Evolutionary conservation across 2,113 vertebrate genomes (phyloP).

Genomic region (Malaclemys terrapin): DNA sequence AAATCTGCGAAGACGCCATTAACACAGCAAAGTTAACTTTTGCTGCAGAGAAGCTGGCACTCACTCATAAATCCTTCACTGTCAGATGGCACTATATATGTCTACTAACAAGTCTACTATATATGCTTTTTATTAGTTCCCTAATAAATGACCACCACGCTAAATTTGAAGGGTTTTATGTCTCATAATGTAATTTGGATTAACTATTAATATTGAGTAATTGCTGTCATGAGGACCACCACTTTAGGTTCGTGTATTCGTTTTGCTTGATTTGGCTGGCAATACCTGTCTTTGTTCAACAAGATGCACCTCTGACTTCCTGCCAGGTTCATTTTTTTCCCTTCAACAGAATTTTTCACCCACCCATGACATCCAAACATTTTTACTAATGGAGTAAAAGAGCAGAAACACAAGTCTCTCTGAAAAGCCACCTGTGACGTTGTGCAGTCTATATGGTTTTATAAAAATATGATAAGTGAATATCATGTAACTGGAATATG

Average conservation of each 20-base stretch:
- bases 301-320: constrained; percentile 16
- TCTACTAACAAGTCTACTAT: constrained; percentile 37
- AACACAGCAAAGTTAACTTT: constrained; percentile 25
- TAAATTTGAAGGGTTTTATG: constrained; percentile 49
- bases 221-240: constrained; percentile 34
- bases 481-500: too few relatives aligned
- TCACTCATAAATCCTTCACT: constrained; percentile 43
- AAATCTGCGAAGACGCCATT: background rate
- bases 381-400: background rate
- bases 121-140: constrained; percentile 35
- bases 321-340: background rate
- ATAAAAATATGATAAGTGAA: too few relatives aligned
- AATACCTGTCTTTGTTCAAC: constrained; percentile 47
- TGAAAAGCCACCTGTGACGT: background rate
- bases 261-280: constrained; percentile 53
- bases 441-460: too few relatives aligned
- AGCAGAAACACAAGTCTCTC: background rate
- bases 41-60: constrained; percentile 22
- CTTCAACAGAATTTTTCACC: background rate
- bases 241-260: constrained; percentile 47
- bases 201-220: constrained; percentile 33
- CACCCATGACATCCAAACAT: background rate
- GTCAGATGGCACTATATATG: constrained; percentile 33
- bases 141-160: constrained; percentile 56
- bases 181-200: constrained; percentile 36